Evolutionary conservation across 1,140 invertebrate species (phyloP).

Genomic region (Drosophila malerkotliana): DNA sequence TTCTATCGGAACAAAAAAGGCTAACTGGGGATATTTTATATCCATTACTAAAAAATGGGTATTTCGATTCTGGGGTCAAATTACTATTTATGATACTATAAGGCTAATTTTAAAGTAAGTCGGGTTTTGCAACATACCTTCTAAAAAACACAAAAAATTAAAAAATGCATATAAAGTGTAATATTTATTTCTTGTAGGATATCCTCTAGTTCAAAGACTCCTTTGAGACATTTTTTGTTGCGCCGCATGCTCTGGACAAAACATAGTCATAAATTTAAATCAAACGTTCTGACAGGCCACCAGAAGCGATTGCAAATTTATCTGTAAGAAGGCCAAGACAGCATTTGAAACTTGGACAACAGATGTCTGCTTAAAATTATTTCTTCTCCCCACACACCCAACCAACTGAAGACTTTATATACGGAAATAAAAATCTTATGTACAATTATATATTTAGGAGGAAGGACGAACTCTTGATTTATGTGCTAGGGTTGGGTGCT

Average conservation of each 20-base stretch:
- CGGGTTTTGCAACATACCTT: not conserved
- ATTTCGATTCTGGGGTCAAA: not conserved
- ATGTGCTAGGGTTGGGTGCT: slow-evolving; percentile 24
- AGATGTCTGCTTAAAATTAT: slow-evolving; percentile 41
- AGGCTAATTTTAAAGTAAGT: too few species aligned
- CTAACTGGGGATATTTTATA: not conserved
- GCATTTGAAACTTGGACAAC: slow-evolving; percentile 47
- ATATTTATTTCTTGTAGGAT: not conserved
- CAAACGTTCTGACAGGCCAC: slow-evolving; percentile 62
- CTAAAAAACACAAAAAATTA: not conserved
- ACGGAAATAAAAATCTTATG: slow-evolving; percentile 4
- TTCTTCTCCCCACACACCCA: slow-evolving; percentile 2
- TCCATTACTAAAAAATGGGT: not conserved
- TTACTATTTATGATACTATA: too few species aligned
- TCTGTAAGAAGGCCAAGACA: slow-evolving; percentile 41
- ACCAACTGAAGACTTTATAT: not conserved
- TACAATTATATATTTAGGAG: not conserved
- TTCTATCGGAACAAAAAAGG: slow-evolving; percentile 10
- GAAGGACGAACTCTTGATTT: slow-evolving; percentile 24
- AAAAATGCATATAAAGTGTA: not conserved
- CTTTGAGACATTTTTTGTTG: slow-evolving; percentile 15
- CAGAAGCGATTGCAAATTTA: slow-evolving; percentile 63
- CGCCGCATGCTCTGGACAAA: slow-evolving; percentile 61
- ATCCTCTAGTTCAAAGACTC: not conserved
- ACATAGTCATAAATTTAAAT: slow-evolving; percentile 74